These are phyloP conservation scores for Sebastiscus albofasciatus DNA, from an alignment of 2,797 vertebrate species.

Conservation along the genomic window DNA sequence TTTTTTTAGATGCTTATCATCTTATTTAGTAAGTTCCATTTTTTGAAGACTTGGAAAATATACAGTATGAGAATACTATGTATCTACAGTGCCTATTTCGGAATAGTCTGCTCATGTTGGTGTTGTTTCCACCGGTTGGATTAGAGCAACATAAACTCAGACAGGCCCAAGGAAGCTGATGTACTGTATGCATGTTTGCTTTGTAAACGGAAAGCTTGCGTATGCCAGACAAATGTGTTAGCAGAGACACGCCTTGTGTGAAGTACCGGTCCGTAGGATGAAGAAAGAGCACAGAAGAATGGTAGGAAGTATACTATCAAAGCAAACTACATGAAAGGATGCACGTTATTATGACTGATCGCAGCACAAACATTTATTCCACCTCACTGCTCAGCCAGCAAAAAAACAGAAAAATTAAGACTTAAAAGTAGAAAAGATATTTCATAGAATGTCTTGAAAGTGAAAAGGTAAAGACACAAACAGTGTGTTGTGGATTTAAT, in stretches of 20 bases:
- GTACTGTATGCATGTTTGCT: slow-evolving; percentile 38
- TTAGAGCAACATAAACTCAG: slow-evolving; percentile 28
- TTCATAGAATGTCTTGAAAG: not conserved
- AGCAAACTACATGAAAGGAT: not conserved
- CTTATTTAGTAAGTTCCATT: not conserved
- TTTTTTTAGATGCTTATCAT: not conserved
- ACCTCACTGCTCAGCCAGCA: not conserved
- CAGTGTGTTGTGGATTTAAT: not conserved
- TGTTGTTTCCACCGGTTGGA: not conserved
- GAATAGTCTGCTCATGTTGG: not conserved
- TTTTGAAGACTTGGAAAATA: not conserved
- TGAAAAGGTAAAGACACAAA: not conserved
- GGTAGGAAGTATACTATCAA: not conserved
- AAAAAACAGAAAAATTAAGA: not conserved
- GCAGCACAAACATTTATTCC: not conserved
- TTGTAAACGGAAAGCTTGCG: slow-evolving; percentile 13
- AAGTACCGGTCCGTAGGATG: not conserved
- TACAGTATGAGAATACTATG: not conserved
- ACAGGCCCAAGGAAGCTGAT: slow-evolving; percentile 18
- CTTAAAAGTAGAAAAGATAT: not conserved
- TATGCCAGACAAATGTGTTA: slow-evolving; percentile 8
- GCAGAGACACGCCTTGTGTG: slow-evolving; percentile 35
- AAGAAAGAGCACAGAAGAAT: not conserved
- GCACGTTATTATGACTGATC: not conserved
- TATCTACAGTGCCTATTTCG: not conserved